A percentile compares a stretch with the other conserved stretches of the same genome.
These are phyloP conservation scores for Brachyhypopomus gauderio DNA, from an alignment of 2,113 vertebrate genomes.

Conservation along the genomic window DNA sequence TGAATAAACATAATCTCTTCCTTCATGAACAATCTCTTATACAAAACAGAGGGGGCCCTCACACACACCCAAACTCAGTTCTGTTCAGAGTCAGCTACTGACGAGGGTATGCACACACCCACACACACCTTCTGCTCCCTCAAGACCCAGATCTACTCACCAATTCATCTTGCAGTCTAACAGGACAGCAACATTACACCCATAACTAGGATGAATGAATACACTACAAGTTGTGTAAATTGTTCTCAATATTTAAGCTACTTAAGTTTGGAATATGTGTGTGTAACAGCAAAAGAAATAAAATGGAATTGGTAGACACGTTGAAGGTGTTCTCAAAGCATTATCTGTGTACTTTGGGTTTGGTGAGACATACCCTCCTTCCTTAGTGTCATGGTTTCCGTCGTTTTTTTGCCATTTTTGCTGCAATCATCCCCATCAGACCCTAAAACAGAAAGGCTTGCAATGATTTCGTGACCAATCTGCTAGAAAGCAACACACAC, in stretches of 20 bases:
- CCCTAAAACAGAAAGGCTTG: conserved; percentile 67
- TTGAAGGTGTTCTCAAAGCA: background rate
- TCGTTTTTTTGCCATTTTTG: conserved; percentile 83
- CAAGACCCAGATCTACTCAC: background rate
- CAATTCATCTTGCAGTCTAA: background rate
- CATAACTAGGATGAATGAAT: no score
- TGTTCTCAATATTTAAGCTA: no score
- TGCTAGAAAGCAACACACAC: background rate
- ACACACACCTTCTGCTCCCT: background rate
- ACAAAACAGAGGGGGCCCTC: no score
- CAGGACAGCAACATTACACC: no score
- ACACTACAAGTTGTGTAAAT: no score
- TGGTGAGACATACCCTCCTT: conserved; percentile 83
- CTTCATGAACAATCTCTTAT: no score
- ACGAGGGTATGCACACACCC: no score
- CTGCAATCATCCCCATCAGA: conserved; percentile 81
- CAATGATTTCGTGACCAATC: background rate
- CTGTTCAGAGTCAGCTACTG: no score
- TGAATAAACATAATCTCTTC: no score
- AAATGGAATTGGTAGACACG: background rate
- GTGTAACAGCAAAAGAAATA: background rate
- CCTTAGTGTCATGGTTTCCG: conserved; percentile 91
- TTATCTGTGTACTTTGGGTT: background rate
- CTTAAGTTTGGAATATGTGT: no score
- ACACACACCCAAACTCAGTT: no score